Evolutionary conservation across 2,113 vertebrate species (phyloP), one percentile per base, ranked within the genome.

Genomic region (Alethe castanea): DNA sequence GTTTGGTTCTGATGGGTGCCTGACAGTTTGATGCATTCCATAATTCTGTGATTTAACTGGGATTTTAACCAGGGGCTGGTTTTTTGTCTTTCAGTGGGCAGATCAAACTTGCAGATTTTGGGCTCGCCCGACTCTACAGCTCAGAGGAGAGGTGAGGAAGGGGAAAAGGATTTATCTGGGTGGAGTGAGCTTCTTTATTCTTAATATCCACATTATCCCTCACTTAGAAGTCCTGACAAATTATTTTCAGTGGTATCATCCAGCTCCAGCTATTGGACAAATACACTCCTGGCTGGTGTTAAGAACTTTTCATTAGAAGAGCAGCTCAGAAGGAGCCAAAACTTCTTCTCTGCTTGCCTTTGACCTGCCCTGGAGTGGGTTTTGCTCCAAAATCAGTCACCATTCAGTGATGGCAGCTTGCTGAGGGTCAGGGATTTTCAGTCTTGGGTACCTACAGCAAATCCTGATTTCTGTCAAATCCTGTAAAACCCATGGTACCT

Each of bases 41-140:
- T 16, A 81, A 33, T 66, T 59, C 52, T n/a, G 4, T 33, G 59
- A 15, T 72, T 64, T 18, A 36, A 3, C 22, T 50, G 47, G 14
- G 53, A 22, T 71, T 78, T 36, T 45, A 81, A 74, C 57, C 70
- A 12, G 3, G 17, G n/a, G 9, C 5, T 95, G 47, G 9, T 19
- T 28, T 31, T 36, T n/a, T 91, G 71, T 95, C 95, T 96, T 97
- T 40, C 96, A 99, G 99, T 96, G 99, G 99, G 73, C 99, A 99
- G 96, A 99, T 99, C 97, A 99, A 99, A 95, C 98, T 99, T 81
- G 99, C 99, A 76, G 99, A 99, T 97, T 99, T 99, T 95, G 99
- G 99, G 96, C 98, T 99, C 76, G 99, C 99, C 88, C 99, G 99
- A 50, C 99, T 99, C 87, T 99, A 99, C 97, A 99, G 98, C 96